These are phyloP conservation scores for Atrichornis clamosus DNA, from an alignment of 2,113 vertebrate species.

Conservation along the genomic window DNA sequence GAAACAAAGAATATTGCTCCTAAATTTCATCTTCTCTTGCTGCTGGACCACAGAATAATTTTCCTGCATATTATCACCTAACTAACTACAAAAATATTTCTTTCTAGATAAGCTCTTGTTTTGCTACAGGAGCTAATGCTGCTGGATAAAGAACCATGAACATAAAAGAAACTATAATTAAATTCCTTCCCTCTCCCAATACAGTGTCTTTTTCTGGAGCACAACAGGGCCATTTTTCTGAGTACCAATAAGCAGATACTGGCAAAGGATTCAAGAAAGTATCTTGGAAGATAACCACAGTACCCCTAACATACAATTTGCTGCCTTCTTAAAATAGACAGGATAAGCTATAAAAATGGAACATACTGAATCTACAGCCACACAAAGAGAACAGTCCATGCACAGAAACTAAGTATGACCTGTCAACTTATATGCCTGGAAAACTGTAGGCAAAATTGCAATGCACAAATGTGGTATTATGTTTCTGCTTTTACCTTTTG, in stretches of 20 bases:
- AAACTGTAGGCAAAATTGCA: background rate
- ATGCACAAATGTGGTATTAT: background rate
- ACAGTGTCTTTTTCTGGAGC: background rate
- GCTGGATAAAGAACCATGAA: background rate
- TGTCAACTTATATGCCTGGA: background rate
- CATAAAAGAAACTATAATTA: background rate
- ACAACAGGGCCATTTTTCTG: background rate
- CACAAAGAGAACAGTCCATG: background rate
- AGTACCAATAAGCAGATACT: background rate
- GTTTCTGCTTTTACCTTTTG: slow-evolving; percentile 75
- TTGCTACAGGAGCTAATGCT: background rate
- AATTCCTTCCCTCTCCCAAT: background rate
- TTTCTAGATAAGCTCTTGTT: background rate
- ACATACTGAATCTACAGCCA: background rate
- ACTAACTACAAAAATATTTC: background rate
- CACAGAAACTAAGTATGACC: background rate
- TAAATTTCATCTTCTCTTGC: background rate
- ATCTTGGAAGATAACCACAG: background rate
- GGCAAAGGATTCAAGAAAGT: background rate
- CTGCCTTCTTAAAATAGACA: background rate
- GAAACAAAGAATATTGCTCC: background rate
- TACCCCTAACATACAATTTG: background rate
- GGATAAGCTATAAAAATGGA: background rate
- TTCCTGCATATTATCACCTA: background rate
- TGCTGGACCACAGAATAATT: background rate